Evolutionary conservation across 2,797 vertebrate genomes (phyloP).

Genomic region (Xenopus petersii): DNA sequence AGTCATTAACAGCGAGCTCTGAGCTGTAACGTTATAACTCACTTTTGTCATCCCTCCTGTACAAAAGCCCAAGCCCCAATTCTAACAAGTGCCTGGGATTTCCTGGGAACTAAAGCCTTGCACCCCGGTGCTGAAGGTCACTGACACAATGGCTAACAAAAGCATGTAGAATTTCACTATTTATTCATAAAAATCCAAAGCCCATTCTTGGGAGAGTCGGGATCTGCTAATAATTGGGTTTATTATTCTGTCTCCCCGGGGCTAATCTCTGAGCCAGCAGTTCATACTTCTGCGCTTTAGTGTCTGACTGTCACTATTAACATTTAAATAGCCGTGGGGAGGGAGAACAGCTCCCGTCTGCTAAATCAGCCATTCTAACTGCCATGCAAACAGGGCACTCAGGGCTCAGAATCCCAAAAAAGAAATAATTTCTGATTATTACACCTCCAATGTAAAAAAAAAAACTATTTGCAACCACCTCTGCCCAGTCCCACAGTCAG

Average conservation of each 20-base stretch:
- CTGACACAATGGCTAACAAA: neutral
- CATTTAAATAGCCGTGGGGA: slow-evolving; percentile 16
- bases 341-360: neutral
- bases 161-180: slow-evolving; percentile 7
- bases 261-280: slow-evolving; percentile 5
- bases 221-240: slow-evolving; percentile 9
- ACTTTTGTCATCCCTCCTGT: neutral
- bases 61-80: neutral
- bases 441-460: too few species aligned
- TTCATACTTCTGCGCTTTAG: slow-evolving; percentile 3
- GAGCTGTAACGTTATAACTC: neutral
- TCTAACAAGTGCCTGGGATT: neutral
- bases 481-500: too few species aligned
- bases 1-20: neutral
- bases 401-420: too few species aligned
- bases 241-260: slow-evolving; percentile 24
- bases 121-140: neutral
- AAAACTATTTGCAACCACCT: too few species aligned
- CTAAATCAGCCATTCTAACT: too few species aligned
- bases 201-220: neutral
- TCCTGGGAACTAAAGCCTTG: neutral
- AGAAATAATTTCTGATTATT: too few species aligned
- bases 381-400: too few species aligned
- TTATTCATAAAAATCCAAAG: slow-evolving; percentile 10
- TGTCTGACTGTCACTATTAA: slow-evolving; percentile 21